Evolutionary conservation across 2,888 invertebrate genomes (phyloP).

Genomic region (Kryphioiulus occultus): DNA sequence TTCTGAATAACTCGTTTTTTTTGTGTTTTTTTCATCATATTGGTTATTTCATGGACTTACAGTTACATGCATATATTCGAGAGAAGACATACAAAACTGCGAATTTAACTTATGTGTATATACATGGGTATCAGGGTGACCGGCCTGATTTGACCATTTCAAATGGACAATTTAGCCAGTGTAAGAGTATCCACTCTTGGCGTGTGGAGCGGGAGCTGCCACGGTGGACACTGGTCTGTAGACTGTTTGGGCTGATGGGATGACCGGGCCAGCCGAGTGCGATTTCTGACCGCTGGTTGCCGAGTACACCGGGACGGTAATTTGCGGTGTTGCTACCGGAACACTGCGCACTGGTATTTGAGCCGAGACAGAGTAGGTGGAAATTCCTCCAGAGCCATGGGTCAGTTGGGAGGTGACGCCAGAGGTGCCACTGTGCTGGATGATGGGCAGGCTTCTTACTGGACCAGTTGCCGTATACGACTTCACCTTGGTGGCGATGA

Average conservation of each 20-base stretch:
- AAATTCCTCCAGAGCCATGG: slow-evolving; percentile 1
- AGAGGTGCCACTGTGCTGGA: not conserved
- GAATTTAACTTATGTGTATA: not conserved
- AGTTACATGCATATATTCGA: not conserved
- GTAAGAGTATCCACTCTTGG: slow-evolving; percentile 45
- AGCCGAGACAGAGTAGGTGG: slow-evolving; percentile 21
- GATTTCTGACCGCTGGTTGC: not conserved
- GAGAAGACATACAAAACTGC: not conserved
- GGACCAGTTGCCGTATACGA: slow-evolving; percentile 33
- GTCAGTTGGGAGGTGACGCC: not conserved
- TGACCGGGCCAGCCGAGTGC: not conserved
- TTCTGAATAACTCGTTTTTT: not conserved
- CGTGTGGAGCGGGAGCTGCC: slow-evolving; percentile 15
- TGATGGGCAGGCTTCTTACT: slow-evolving; percentile 20
- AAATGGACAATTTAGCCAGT: slow-evolving; percentile 43
- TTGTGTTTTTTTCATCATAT: not conserved
- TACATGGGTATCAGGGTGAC: not conserved
- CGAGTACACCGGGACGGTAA: slow-evolving; percentile 33
- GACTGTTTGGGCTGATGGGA: not conserved
- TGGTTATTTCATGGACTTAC: not conserved
- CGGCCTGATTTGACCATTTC: not conserved
- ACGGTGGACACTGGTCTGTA: not conserved
- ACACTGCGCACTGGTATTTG: slow-evolving; percentile 31
- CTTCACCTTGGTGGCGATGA: slow-evolving; percentile 40
- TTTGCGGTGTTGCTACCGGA: not conserved